phyloP scores from a whole-genome alignment of 2,797 vertebrate genomes.

The Cetoscarus ocellatus region DNA sequence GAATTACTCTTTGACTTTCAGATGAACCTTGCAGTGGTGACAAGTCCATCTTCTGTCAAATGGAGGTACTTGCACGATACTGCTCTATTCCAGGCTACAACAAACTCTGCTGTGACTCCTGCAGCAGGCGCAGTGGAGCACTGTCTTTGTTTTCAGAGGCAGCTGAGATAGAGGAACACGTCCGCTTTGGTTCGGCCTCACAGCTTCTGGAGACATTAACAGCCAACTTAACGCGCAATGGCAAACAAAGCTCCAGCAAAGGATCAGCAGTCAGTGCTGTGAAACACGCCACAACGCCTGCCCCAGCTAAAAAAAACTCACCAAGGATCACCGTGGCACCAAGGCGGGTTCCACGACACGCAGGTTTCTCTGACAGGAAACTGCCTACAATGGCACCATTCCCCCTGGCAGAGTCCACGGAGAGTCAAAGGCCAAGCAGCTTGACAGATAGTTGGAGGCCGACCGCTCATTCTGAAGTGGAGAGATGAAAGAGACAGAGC shows the following conservation, averaged over 20 bases:
- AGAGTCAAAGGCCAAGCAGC: slow-evolving; percentile 72
- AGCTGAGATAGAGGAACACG: slow-evolving; percentile 78
- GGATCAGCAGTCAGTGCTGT: slow-evolving; percentile 11
- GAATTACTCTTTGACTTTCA: slow-evolving; percentile 73
- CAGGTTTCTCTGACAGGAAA: slow-evolving; percentile 46
- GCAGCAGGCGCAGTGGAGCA: slow-evolving; percentile 82
- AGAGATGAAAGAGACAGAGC: slow-evolving; percentile 84
- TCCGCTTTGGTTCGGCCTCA: slow-evolving; percentile 79
- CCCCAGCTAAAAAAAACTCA: slow-evolving; percentile 59
- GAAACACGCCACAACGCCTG: slow-evolving; percentile 45
- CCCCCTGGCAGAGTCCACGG: slow-evolving; percentile 43
- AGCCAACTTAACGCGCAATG: slow-evolving; percentile 54
- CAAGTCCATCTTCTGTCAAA: slow-evolving; percentile 98
- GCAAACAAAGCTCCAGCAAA: slow-evolving; percentile 49
- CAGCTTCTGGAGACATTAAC: slow-evolving; percentile 75
- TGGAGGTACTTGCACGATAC: slow-evolving; percentile 97
- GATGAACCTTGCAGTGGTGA: slow-evolving; percentile 94
- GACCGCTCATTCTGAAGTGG: slow-evolving; percentile 72
- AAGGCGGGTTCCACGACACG: slow-evolving; percentile 48
- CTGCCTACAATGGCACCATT: slow-evolving; percentile 36
- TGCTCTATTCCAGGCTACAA: slow-evolving; percentile 97
- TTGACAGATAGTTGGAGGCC: slow-evolving; percentile 72
- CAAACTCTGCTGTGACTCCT: slow-evolving; percentile 96
- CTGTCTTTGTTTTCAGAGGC: slow-evolving; percentile 82
- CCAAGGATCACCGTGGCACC: slow-evolving; percentile 63